These are phyloP conservation scores for Pterocles burchelli DNA, from an alignment of 2,113 vertebrate genomes.

Conservation along the genomic window DNA sequence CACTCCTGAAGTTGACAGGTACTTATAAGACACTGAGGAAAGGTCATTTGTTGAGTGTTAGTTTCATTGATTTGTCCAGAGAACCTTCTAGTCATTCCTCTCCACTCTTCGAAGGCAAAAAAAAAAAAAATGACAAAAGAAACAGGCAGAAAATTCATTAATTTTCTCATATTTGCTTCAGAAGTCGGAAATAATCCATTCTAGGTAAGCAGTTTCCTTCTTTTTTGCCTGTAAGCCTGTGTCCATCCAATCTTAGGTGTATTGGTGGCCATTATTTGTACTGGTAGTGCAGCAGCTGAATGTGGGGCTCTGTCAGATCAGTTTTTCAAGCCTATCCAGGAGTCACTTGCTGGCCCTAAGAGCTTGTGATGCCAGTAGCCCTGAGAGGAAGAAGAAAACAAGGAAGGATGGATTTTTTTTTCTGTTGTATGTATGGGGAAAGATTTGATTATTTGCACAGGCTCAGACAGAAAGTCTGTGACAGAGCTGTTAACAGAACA, in stretches of 20 bases:
- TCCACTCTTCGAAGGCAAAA: neutral
- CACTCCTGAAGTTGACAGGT: conserved; percentile 50
- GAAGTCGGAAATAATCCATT: neutral
- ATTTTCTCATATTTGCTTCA: neutral
- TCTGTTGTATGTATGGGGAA: neutral
- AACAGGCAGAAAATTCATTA: neutral
- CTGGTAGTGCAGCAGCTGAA: neutral
- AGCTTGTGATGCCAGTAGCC: neutral
- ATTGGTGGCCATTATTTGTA: neutral
- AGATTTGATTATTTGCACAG: neutral
- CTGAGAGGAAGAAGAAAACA: neutral
- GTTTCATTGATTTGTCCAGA: conserved; percentile 26
- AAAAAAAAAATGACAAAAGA: neutral
- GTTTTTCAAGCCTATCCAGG: neutral
- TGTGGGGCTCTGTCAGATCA: neutral
- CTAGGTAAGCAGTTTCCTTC: neutral
- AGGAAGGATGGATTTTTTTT: neutral
- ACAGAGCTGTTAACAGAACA: neutral
- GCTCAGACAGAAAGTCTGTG: neutral
- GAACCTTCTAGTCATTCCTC: conserved; percentile 33
- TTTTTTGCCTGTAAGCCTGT: neutral
- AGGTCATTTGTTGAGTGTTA: conserved; percentile 46
- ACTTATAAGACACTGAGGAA: conserved; percentile 50
- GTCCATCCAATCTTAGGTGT: neutral
- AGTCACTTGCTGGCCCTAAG: neutral